Conservation (phyloP, 2,797 vertebrate genomes). For the Pseudochromis fuscus region DNA sequence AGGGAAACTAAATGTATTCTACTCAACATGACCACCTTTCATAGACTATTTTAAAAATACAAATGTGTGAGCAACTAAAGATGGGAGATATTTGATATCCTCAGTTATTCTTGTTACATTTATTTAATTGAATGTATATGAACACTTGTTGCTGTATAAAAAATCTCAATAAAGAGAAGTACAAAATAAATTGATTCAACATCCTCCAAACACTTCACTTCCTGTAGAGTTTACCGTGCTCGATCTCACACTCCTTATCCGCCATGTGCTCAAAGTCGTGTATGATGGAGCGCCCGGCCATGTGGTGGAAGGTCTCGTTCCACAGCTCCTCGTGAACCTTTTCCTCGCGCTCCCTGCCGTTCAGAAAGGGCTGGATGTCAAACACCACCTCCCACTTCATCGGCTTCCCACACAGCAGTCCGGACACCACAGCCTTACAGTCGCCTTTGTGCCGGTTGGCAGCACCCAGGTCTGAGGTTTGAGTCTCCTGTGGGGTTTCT, state of each 20-base stretch:
- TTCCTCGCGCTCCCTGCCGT: slow-evolving; percentile 79
- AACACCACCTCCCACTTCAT: slow-evolving; percentile 94
- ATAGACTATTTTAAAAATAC: too few relatives aligned
- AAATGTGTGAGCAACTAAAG: too few relatives aligned
- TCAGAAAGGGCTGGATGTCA: slow-evolving; percentile 88
- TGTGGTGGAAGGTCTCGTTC: slow-evolving; percentile 95
- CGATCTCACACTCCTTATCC: slow-evolving; percentile 90
- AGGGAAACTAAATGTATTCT: too few relatives aligned
- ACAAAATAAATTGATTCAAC: background rate
- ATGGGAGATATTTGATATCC: too few relatives aligned
- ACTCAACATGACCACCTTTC: too few relatives aligned
- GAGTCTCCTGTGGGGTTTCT: slow-evolving; percentile 85
- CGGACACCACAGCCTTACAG: slow-evolving; percentile 92
- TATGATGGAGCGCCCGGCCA: slow-evolving; percentile 92
- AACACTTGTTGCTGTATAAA: too few relatives aligned
- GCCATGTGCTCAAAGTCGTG: slow-evolving; percentile 94
- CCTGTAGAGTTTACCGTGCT: slow-evolving; percentile 86
- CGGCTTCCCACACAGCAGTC: slow-evolving; percentile 86
- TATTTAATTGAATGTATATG: too few relatives aligned
- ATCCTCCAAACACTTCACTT: background rate
- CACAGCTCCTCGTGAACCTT: slow-evolving; percentile 89
- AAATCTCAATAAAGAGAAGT: too few relatives aligned
- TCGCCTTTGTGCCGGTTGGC: slow-evolving; percentile 62
- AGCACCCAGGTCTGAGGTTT: slow-evolving; percentile 44
- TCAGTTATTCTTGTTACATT: too few relatives aligned